Evolutionary conservation across 2,888 invertebrate species (phyloP), one percentile per base, ranked within the genome.

Genomic region (Drosophila neoperkinsi): DNA sequence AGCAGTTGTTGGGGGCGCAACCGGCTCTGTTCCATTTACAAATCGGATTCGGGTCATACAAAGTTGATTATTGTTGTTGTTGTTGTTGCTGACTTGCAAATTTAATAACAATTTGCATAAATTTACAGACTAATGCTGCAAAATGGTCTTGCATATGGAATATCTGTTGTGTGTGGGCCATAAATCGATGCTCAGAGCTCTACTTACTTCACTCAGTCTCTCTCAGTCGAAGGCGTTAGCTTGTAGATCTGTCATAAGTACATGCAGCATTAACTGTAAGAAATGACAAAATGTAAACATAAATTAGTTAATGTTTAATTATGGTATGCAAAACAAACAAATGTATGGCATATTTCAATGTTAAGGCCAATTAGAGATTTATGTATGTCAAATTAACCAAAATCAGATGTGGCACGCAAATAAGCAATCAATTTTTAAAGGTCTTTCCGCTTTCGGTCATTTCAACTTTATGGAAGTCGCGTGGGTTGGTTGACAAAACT

Each of bases 221-320:
- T 72, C 73, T 84, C 78, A 79, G 72, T 79, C 77, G 68, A 81
- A 81, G 77, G 75, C 82, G 79, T 67, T 74, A 56, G 75, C 69
- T 73, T 77, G 59, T 75, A 67, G 86, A 68, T 73, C 88, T 77
- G 75, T 85, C 85, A 85, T 85, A 79, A 63, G 62, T 77, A 77
- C 74, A 84, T 58, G 83, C 85, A 79, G 88, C 88, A 90, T 88
- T 90, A 79, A 88, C 85, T 85, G 77, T 66, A 84, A 83, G 13
- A 25, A 63, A 62, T 34, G 33, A 46, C 31, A 61, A 34, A 71
- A 43, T 55, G 49, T 41, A 3, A 25, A 64, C 59, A 71, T 33
- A 43, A 71, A 61, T 81, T 84, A 81, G 25, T 70, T 13, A 61
- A 41, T 50, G 56, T 10, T n/a, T 28, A 51, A 18, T 73, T 16